phyloP scores from a whole-genome alignment of 2,888 invertebrate species.

The Empis livida region DNA sequence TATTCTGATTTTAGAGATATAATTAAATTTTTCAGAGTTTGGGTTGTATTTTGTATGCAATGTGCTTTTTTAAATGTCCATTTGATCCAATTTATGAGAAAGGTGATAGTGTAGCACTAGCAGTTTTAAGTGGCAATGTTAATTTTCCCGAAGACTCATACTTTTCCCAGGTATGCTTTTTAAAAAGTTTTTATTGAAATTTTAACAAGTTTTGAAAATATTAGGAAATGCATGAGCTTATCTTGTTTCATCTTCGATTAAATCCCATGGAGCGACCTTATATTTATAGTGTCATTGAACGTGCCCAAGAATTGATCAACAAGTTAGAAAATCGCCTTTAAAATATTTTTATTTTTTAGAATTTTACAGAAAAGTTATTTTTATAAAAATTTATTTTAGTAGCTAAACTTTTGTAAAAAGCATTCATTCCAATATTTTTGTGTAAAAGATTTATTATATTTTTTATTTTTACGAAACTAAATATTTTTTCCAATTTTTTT shows the following conservation, averaged over 20 bases:
- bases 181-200: too few species aligned
- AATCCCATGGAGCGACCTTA: constrained; percentile 65
- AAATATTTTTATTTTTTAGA: constrained; percentile 10
- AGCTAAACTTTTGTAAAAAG: too few species aligned
- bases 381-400: too few species aligned
- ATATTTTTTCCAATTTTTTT: too few species aligned
- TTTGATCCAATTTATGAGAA: constrained; percentile 72
- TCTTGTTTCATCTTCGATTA: constrained; percentile 56
- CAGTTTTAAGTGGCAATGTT: constrained; percentile 63
- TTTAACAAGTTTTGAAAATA: constrained; percentile 1
- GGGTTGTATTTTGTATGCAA: constrained; percentile 73
- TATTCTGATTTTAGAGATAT: not conserved
- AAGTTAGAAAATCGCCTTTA: constrained; percentile 45
- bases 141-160: constrained; percentile 55
- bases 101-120: constrained; percentile 77
- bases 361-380: too few species aligned
- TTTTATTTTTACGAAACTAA: too few species aligned
- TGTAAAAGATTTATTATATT: too few species aligned
- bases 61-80: constrained; percentile 75
- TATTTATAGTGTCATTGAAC: constrained; percentile 56
- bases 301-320: constrained; percentile 42
- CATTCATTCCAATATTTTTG: too few species aligned
- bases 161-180: constrained; percentile 39
- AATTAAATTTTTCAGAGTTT: constrained; percentile 48
- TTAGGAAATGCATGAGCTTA: constrained; percentile 55